These are phyloP conservation scores for Chaunax sp. DNA, from an alignment of 2,797 vertebrate genomes.

Conservation along the genomic window DNA sequence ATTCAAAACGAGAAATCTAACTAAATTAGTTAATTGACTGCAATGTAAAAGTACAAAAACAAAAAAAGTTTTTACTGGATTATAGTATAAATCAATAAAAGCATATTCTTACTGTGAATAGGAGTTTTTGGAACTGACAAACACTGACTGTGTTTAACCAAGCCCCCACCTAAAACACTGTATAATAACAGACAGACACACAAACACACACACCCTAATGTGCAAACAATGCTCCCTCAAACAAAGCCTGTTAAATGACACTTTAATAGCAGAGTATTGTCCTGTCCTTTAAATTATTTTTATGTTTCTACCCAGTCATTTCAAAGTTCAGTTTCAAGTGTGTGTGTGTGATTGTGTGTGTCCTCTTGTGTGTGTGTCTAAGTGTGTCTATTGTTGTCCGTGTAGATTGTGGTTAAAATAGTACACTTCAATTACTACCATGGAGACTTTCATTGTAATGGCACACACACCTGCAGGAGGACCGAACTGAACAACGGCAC, in stretches of 20 bases:
- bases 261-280: conserved; percentile 9
- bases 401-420: conserved; percentile 7
- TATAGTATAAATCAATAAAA: not conserved
- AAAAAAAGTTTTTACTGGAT: not conserved
- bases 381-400: conserved; percentile 16
- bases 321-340: no score
- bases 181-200: conserved; percentile 10
- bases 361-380: not conserved
- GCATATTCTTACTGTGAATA: not conserved
- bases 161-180: conserved; percentile 11
- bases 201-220: conserved; percentile 35
- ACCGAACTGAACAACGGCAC: conserved; percentile 10
- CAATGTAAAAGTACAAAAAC: not conserved
- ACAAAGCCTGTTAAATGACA: conserved; percentile 31
- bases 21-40: no score
- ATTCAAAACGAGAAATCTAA: conserved; percentile 1
- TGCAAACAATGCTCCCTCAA: conserved; percentile 48
- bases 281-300: not conserved
- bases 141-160: conserved; percentile 15
- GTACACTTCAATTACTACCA: conserved; percentile 18
- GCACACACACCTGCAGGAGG: conserved; percentile 1
- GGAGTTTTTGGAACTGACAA: not conserved
- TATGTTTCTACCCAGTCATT: no score
- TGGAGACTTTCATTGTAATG: conserved; percentile 33
- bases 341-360: no score